phyloP scores from a whole-genome alignment of 1,140 invertebrate genomes.

The Bombus confusus region DNA sequence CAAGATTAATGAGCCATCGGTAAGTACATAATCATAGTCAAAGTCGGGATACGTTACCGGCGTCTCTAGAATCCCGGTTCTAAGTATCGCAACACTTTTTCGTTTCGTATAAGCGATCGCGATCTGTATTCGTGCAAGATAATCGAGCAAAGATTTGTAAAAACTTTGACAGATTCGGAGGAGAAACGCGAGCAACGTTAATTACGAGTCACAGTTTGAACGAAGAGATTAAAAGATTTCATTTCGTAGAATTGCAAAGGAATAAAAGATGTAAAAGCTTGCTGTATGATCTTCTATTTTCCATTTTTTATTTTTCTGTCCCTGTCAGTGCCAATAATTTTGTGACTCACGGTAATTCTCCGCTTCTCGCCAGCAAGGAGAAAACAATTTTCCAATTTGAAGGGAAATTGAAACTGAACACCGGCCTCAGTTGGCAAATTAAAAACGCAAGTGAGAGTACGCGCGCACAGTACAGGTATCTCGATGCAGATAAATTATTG shows the following conservation, averaged over 20 bases:
- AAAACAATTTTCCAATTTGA: constrained; percentile 11
- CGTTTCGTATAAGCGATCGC: no score
- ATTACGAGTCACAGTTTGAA: no score
- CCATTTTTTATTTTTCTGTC: background rate
- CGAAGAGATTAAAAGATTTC: no score
- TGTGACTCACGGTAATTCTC: background rate
- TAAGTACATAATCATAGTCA: background rate
- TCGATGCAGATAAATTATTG: constrained; percentile 22
- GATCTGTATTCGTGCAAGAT: no score
- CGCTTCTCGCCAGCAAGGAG: background rate
- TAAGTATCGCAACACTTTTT: no score
- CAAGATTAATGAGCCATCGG: constrained; percentile 28
- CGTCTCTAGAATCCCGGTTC: no score
- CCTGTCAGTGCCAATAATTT: background rate
- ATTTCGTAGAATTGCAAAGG: no score
- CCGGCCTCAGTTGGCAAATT: background rate
- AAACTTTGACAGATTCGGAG: no score
- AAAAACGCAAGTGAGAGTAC: constrained; percentile 23
- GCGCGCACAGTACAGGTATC: background rate
- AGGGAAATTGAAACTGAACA: constrained; percentile 1
- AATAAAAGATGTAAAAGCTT: background rate
- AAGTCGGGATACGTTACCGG: background rate
- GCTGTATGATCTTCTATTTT: background rate
- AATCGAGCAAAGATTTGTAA: no score
- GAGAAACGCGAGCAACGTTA: no score